Conservation (phyloP, 2,113 vertebrate species). For the Rhombomys opimus region DNA sequence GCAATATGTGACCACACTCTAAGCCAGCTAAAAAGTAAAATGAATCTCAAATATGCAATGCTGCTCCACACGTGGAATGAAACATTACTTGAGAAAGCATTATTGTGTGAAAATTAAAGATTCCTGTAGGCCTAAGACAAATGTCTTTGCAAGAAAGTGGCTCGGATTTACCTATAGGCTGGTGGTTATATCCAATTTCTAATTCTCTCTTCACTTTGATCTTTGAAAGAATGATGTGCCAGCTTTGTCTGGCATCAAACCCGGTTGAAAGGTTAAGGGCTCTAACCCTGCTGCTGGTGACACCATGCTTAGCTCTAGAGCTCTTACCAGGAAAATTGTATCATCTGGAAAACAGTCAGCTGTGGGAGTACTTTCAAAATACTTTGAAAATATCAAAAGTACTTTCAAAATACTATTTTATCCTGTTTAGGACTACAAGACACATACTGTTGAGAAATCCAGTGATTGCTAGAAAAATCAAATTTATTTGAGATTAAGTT, state of each 20-base stretch:
- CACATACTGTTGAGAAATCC: neutral
- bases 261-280: neutral
- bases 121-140: neutral
- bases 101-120: conserved; percentile 41
- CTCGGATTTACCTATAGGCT: neutral
- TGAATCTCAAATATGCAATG: neutral
- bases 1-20: neutral
- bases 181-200: neutral
- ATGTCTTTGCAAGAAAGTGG: neutral
- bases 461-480: neutral
- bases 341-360: neutral
- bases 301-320: neutral
- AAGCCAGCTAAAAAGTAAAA: conserved; percentile 16
- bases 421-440: neutral
- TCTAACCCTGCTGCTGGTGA: neutral
- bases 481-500: neutral
- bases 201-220: neutral
- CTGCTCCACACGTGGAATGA: neutral
- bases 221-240: neutral
- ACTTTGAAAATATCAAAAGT: too few relatives aligned
- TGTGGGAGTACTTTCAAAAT: neutral
- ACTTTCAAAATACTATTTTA: neutral
- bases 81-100: conserved; percentile 49
- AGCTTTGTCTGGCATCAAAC: neutral
- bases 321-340: neutral